phyloP scores from a whole-genome alignment of 2,113 vertebrate species.

The Eulemur rufifrons region DNA sequence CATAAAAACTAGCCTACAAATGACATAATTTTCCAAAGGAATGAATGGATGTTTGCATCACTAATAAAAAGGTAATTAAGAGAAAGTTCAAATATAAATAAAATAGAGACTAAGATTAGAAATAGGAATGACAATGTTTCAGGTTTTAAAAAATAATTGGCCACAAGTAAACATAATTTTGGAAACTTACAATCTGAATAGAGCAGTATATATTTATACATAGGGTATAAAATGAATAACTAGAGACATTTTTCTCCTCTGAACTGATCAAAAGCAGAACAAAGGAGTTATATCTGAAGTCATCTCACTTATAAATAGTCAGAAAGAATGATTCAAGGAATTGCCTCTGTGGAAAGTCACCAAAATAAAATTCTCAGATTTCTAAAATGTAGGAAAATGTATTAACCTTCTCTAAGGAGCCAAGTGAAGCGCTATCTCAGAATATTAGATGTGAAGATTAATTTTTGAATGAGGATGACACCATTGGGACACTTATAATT shows the following conservation, averaged over 20 bases:
- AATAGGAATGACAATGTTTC: background rate
- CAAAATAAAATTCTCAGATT: background rate
- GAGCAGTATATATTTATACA: background rate
- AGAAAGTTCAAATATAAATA: background rate
- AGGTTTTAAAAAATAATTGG: background rate
- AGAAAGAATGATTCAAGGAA: background rate
- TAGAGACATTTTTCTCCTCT: background rate
- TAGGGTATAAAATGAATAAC: background rate
- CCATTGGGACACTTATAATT: background rate
- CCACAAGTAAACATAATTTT: background rate
- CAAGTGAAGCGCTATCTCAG: background rate
- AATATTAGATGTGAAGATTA: background rate
- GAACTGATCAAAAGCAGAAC: background rate
- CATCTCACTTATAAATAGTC: background rate
- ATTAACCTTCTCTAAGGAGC: background rate
- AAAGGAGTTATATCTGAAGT: background rate
- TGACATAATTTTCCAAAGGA: background rate
- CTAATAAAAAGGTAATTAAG: background rate
- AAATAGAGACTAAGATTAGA: slow-evolving; percentile 17
- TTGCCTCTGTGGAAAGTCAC: background rate
- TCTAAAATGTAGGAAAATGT: background rate
- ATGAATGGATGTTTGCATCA: background rate
- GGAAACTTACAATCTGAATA: background rate
- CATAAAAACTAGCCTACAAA: background rate
- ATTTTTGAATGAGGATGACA: background rate